Base-by-base conservation (phyloP, 2,113 vertebrate genomes). In the Kryptolebias marmoratus region DNA sequence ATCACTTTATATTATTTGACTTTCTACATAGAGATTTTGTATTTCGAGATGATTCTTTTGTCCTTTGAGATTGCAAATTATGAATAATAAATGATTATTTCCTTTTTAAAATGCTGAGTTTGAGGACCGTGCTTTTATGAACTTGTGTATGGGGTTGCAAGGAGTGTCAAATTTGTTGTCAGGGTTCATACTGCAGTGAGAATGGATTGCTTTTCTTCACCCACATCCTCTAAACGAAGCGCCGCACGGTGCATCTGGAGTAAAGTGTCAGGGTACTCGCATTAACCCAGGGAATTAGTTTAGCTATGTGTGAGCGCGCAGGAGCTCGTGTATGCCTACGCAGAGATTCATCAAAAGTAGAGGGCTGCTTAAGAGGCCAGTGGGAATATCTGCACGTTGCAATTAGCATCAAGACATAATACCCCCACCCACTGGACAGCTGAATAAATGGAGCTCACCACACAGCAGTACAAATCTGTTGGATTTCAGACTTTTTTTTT, bases 331-430 rank as follows among this genome's bases (percentile, higher is more conserved):
- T 82, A 61, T 83, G 77, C 79, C 82, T 78, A 88, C 77, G 74
- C 87, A 82, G 48, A 81, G 77, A 87, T 89, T 87, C 74, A 88
- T 91, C 87, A 89, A 79, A 85, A 84, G 75, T 87, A 74, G 82
- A 86, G 84, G 83, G 83, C 79, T 79, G 77, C 89, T 90, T 87
- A 88, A 81, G 85, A 90, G 86, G 88, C 87, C 82, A 74, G 76
- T 91, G 89, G 88, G 88, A 90, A 88, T 89, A 91, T 89, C 77
- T 86, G 87, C 84, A 81, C 80, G 59, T 89, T 85, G 86, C 88
- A 91, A 90, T 93, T 90, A 90, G 88, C 85, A 84, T 92, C 89
- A 92, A 90, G 85, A 87, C 73, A 86, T 88, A 87, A 88, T 88
- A 87, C 88, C 90, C 81, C 87, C 87, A 89, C 83, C 88, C 88